phyloP scores from a whole-genome alignment of 1,140 invertebrate species.

The Sarcophaga bullata region DNA sequence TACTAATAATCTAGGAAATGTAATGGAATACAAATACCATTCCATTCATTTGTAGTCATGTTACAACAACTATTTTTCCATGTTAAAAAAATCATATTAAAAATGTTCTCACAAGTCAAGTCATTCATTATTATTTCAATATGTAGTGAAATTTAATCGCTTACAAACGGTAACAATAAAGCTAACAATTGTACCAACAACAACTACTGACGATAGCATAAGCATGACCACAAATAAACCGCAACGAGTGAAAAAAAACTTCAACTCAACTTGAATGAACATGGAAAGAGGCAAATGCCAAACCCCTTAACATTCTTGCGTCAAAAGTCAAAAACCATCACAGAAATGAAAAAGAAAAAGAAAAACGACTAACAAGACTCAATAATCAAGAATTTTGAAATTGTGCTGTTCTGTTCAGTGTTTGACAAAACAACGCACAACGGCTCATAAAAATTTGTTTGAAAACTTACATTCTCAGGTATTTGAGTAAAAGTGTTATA shows the following conservation, averaged over 20 bases:
- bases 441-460: background rate
- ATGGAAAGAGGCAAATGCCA: background rate
- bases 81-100: background rate
- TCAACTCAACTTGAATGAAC: background rate
- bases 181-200: background rate
- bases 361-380: background rate
- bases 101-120: background rate
- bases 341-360: background rate
- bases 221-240: background rate
- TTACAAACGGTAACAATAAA: background rate
- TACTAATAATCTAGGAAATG: background rate
- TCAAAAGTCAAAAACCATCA: too few species aligned
- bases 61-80: too few species aligned
- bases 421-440: background rate
- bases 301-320: background rate
- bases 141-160: conserved; percentile 4
- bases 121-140: background rate
- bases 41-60: background rate
- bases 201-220: background rate
- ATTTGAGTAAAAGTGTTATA: background rate
- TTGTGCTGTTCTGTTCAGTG: background rate
- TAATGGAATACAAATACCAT: background rate
- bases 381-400: background rate
- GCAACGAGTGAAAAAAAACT: background rate
- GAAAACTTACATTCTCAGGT: background rate